Percentiles rank a stretch among this genome's conserved stretches.
Evolutionary conservation across 2,797 vertebrate species (phyloP).

Genomic region (Acipenser ruthenus): DNA sequence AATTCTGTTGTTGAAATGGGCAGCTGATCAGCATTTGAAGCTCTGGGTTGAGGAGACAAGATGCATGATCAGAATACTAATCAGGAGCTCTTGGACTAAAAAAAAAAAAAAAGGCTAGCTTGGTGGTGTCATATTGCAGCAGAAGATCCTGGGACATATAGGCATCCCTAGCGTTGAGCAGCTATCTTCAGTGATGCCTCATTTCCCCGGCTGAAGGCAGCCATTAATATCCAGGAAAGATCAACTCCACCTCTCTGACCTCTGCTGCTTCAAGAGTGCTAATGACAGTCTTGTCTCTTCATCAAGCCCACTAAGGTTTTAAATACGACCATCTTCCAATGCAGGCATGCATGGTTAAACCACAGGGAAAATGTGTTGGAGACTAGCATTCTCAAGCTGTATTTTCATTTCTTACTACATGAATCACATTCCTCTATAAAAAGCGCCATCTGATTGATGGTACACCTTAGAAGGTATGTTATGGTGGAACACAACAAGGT

Average conservation of each 20-base stretch:
- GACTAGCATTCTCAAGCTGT: no score
- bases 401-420: no score
- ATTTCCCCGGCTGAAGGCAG: conserved; percentile 63
- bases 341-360: no score
- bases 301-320: not conserved
- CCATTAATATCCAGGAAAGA: conserved; percentile 65
- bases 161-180: conserved; percentile 65
- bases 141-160: conserved; percentile 56
- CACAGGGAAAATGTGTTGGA: no score
- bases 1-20: conserved; percentile 57
- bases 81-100: conserved; percentile 41
- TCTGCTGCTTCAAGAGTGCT: conserved; percentile 49
- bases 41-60: conserved; percentile 53
- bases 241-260: conserved; percentile 51
- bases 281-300: conserved; percentile 52
- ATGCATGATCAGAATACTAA: conserved; percentile 60
- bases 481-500: no score
- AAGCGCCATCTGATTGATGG: no score
- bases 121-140: conserved; percentile 39
- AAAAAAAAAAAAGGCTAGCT: conserved; percentile 20
- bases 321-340: not conserved
- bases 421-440: no score
- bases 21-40: conserved; percentile 66
- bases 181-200: conserved; percentile 53
- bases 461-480: no score